Evolutionary conservation across 2,888 invertebrate genomes (phyloP).

Genomic region (Perithous albicinctus): DNA sequence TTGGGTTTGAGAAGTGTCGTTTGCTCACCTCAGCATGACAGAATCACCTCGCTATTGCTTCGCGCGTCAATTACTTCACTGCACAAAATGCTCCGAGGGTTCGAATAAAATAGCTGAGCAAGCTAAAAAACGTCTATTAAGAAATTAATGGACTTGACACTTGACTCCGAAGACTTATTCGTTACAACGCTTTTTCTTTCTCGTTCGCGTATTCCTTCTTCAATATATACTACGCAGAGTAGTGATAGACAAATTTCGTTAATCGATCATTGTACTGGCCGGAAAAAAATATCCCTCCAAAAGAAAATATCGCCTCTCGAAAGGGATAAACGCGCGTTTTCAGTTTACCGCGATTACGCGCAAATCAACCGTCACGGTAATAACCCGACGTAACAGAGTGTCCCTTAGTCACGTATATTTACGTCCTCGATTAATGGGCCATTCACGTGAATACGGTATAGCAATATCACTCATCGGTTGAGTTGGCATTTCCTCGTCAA

Average conservation of each 20-base stretch:
- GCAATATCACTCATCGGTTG: conserved; percentile 4
- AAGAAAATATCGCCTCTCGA: background rate
- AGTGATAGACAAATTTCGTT: background rate
- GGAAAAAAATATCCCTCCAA: background rate
- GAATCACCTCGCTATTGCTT: too few relatives aligned
- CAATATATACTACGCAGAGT: background rate
- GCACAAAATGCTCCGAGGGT: background rate
- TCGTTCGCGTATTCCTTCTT: background rate
- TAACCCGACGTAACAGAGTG: background rate
- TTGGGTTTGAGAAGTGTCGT: background rate
- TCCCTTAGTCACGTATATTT: conserved; percentile 17
- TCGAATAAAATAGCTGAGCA: background rate
- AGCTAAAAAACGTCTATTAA: conserved; percentile 12
- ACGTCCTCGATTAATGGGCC: conserved; percentile 10
- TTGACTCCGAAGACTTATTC: background rate
- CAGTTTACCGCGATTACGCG: background rate
- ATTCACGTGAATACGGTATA: background rate
- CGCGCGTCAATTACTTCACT: background rate
- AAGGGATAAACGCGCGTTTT: background rate
- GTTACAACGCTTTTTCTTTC: background rate
- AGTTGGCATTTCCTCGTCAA: conserved; percentile 6
- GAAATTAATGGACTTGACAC: conserved; percentile 16
- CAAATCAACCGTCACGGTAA: background rate
- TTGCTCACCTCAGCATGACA: conserved; percentile 32
- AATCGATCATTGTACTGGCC: background rate